Base-by-base conservation (phyloP, 2,113 vertebrate genomes). In the Corynorhinus townsendii region DNA sequence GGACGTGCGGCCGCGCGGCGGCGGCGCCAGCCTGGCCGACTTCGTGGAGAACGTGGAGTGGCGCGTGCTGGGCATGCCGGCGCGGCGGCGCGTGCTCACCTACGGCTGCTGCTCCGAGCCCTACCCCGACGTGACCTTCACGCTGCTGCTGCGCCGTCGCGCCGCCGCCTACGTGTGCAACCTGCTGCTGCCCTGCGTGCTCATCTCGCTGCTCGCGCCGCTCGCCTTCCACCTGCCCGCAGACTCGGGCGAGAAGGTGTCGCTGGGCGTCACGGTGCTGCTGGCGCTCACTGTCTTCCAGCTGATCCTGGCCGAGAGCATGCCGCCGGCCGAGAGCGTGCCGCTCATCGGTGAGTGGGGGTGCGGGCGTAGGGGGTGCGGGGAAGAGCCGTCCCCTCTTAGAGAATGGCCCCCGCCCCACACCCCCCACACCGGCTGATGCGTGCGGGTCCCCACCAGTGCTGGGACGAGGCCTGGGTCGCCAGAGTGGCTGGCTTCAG, bases 91-190 rank as follows among this genome's bases (percentile, higher is more conserved):
- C 15, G 95, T 99, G 17, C 95, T 99, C 94, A 98, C 97, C 71
- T 99, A 99, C 0, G 99, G 99, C 88, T 99, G 99, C 98, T 99
- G 99, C 96, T 99, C 99, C 0, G 99, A 99, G 72, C 99, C 99
- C 17, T 99, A 99, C 98, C 99, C 99, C 0, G 99, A 99, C 0
- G 97, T 99, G 92, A 99, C 99, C 86, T 99, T 99, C 98, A 99
- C 99, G 0, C 97, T 99, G 69, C 98, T 98, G 9, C 98, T 99
- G 38, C 98, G 98, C 91, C 98, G 99, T 83, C 98, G 98, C 0
- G 99, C 99, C 16, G 99, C 99, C 35, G 99, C 99, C 97, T 99
- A 99, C 88, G 97, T 99, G 97, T 99, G 99, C 97, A 99, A 99
- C 98, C 97, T 99, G 68, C 99, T 99, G 35, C 99, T 99, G 87